Conservation (phyloP, 2,113 vertebrate genomes). For the Nothobranchius kuhntae region DNA sequence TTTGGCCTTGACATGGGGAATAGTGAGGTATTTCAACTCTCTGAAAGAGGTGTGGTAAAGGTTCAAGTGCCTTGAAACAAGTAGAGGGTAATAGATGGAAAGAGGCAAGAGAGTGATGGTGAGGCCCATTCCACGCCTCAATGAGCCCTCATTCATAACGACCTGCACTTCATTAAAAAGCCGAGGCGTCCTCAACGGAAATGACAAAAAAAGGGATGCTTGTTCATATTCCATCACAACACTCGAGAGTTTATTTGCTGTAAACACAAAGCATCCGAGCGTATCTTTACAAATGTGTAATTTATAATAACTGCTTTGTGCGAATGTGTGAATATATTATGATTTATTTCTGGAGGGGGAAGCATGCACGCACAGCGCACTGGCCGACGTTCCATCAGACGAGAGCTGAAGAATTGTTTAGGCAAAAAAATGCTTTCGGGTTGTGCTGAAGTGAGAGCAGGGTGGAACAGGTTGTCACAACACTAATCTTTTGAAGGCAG, state of each 20-base stretch:
- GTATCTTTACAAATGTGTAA: slow-evolving; percentile 46
- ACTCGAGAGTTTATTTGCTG: slow-evolving; percentile 45
- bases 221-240: slow-evolving; percentile 54
- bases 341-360: slow-evolving; percentile 41
- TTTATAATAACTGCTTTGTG: slow-evolving; percentile 69
- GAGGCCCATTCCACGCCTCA: slow-evolving; percentile 67
- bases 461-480: slow-evolving; percentile 31
- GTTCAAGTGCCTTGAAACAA: slow-evolving; percentile 38
- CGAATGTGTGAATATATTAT: slow-evolving; percentile 53
- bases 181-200: slow-evolving; percentile 23
- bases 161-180: slow-evolving; percentile 65
- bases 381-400: slow-evolving; percentile 38
- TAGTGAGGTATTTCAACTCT: no score
- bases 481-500: slow-evolving; percentile 34
- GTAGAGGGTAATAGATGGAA: slow-evolving; percentile 1
- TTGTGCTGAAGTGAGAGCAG: slow-evolving; percentile 1
- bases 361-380: neutral
- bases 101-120: slow-evolving; percentile 34
- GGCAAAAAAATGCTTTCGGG: slow-evolving; percentile 13
- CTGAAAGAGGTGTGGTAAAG: slow-evolving; percentile 46
- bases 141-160: slow-evolving; percentile 60
- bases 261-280: slow-evolving; percentile 43
- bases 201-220: slow-evolving; percentile 10
- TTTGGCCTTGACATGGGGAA: no score
- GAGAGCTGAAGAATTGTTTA: slow-evolving; percentile 11